Conservation (phyloP, 2,888 invertebrate genomes). For the Drosophila cognata region DNA sequence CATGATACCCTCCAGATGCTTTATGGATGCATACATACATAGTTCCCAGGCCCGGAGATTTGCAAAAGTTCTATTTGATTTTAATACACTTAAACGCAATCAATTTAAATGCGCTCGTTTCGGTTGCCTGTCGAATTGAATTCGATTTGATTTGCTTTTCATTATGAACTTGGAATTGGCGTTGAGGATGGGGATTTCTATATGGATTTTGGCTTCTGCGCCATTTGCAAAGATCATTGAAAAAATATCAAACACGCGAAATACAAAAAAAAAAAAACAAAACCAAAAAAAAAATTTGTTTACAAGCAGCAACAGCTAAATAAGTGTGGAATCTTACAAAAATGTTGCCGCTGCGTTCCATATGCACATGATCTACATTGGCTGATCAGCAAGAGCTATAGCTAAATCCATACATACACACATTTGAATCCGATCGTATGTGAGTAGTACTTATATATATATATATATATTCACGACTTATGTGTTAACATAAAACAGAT, state of each 20-base stretch:
- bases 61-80: conserved; percentile 67
- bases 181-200: conserved; percentile 2
- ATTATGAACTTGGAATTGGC: conserved; percentile 38
- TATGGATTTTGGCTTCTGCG: conserved; percentile 43
- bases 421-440: neutral
- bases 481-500: conserved; percentile 77
- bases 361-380: conserved; percentile 67
- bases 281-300: conserved; percentile 55
- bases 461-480: conserved; percentile 42
- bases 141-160: conserved; percentile 76
- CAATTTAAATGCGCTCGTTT: conserved; percentile 78
- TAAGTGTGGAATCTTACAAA: conserved; percentile 72
- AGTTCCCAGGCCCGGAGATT: conserved; percentile 26
- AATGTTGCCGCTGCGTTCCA: conserved; percentile 63
- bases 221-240: conserved; percentile 47
- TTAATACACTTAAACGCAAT: conserved; percentile 78
- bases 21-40: neutral
- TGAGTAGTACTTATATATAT: conserved; percentile 9
- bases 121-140: conserved; percentile 76
- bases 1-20: conserved; percentile 9
- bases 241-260: conserved; percentile 30
- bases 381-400: conserved; percentile 33
- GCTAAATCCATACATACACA: conserved; percentile 6
- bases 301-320: conserved; percentile 53
- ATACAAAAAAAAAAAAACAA: conserved; percentile 9